A percentile compares a stretch with the other conserved stretches of the same genome.
phyloP scores from a whole-genome alignment of 2,797 vertebrate species.

The Ataeniobius toweri region DNA sequence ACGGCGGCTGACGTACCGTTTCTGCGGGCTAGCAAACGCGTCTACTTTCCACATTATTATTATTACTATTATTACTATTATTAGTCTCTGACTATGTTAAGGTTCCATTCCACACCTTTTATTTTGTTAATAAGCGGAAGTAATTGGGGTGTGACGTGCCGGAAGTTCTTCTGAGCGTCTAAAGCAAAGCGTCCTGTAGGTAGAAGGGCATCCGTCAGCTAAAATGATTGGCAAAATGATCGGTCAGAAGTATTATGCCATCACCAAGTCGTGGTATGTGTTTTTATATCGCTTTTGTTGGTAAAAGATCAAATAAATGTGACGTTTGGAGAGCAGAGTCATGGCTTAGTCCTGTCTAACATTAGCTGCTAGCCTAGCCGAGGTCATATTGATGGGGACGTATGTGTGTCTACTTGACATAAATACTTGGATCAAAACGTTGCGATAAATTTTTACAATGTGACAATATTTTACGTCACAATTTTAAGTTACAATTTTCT shows the following conservation, averaged over 20 bases:
- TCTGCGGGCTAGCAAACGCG: neutral
- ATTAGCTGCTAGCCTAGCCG: constrained; percentile 62
- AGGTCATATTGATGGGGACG: constrained; percentile 59
- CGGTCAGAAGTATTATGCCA: constrained; percentile 69
- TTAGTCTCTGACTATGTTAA: neutral
- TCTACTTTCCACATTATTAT: neutral
- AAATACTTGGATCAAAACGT: neutral
- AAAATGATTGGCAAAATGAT: constrained; percentile 76
- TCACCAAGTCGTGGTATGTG: constrained; percentile 77
- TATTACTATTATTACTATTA: neutral
- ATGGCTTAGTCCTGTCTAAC: constrained; percentile 35
- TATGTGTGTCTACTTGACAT: neutral
- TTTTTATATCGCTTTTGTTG: neutral
- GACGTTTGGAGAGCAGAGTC: neutral
- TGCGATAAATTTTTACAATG: neutral
- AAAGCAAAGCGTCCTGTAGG: neutral
- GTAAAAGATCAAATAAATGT: neutral
- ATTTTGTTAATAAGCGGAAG: constrained; percentile 38
- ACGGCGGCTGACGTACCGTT: neutral
- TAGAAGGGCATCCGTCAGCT: neutral
- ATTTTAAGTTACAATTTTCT: neutral
- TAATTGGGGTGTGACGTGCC: accelerated
- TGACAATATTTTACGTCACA: neutral
- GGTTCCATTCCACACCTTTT: neutral
- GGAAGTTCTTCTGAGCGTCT: constrained; percentile 25